Evolutionary conservation across 37 sponge, comb jelly and placozoan species (phyloP).

Genomic region (Axinella damicornis): DNA sequence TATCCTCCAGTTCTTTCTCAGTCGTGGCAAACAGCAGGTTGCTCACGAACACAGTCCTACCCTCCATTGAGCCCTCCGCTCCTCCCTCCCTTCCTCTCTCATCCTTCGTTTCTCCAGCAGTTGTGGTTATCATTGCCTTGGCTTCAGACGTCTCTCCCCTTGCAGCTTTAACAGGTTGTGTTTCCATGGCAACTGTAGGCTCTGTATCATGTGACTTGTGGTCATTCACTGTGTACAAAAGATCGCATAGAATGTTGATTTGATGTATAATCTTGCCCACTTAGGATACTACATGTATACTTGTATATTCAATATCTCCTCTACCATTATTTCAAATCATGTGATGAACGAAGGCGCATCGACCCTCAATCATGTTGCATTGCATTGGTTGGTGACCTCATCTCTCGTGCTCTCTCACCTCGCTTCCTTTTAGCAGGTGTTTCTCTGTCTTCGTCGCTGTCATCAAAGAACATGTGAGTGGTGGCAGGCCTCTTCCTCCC

Average conservation of each 20-base stretch:
- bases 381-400: too few relatives aligned
- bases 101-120: not conserved
- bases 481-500: slow-evolving; percentile 8
- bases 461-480: slow-evolving; percentile 34
- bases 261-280: too few relatives aligned
- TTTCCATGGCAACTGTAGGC: not conserved
- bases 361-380: too few relatives aligned
- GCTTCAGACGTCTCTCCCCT: not conserved
- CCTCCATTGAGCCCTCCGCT: too few relatives aligned
- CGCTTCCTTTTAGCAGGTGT: not conserved
- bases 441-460: slow-evolving; percentile 16
- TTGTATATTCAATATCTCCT: too few relatives aligned
- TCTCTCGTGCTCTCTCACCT: slow-evolving; percentile 10
- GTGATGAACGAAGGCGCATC: too few relatives aligned
- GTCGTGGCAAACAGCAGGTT: slow-evolving; percentile 62
- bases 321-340: too few relatives aligned
- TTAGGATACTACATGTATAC: too few relatives aligned
- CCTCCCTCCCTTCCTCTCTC: slow-evolving; percentile 17
- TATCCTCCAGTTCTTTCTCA: slow-evolving; percentile 51
- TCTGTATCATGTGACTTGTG: not conserved
- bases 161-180: not conserved
- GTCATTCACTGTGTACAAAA: too few relatives aligned
- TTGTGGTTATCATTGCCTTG: not conserved
- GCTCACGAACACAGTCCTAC: slow-evolving; percentile 82
- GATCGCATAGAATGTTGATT: too few relatives aligned